A percentile compares a stretch with the other conserved stretches of the same genome.
Conservation (phyloP, 2,888 invertebrate species). For the Xylota sylvarum region DNA sequence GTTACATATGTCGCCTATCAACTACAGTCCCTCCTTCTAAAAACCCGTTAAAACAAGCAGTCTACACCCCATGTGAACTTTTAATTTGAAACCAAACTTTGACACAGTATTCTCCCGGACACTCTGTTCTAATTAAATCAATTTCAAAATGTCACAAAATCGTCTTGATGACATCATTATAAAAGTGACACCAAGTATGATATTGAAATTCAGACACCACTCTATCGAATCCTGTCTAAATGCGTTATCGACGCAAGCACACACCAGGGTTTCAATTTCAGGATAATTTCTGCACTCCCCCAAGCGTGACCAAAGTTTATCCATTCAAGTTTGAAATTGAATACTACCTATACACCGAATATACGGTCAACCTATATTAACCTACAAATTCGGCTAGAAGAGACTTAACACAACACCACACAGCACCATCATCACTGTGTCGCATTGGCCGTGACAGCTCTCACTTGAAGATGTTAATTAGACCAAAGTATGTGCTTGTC, state of each 20-base stretch:
- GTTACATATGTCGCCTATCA: too few relatives aligned
- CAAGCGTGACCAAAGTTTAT: not conserved
- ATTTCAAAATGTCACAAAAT: too few relatives aligned
- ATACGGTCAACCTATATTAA: not conserved
- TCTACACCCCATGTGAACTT: too few relatives aligned
- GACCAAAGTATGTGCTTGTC: not conserved
- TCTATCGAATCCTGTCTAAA: not conserved
- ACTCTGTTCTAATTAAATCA: too few relatives aligned
- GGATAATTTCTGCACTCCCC: not conserved
- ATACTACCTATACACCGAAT: not conserved
- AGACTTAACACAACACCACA: not conserved
- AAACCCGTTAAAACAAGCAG: too few relatives aligned
- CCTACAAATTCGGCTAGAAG: not conserved
- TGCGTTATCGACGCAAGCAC: not conserved
- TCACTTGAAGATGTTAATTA: slow-evolving; percentile 9
- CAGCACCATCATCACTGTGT: not conserved
- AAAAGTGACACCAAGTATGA: not conserved
- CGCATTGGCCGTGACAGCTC: slow-evolving; percentile 2
- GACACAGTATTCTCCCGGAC: too few relatives aligned
- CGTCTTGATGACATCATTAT: not conserved
- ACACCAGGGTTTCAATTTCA: not conserved
- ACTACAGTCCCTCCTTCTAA: too few relatives aligned
- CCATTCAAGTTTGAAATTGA: not conserved
- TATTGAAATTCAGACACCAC: not conserved
- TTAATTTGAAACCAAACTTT: too few relatives aligned